Base-by-base conservation (phyloP, 2,113 vertebrate species). In the Tragelaphus strepsiceros region DNA sequence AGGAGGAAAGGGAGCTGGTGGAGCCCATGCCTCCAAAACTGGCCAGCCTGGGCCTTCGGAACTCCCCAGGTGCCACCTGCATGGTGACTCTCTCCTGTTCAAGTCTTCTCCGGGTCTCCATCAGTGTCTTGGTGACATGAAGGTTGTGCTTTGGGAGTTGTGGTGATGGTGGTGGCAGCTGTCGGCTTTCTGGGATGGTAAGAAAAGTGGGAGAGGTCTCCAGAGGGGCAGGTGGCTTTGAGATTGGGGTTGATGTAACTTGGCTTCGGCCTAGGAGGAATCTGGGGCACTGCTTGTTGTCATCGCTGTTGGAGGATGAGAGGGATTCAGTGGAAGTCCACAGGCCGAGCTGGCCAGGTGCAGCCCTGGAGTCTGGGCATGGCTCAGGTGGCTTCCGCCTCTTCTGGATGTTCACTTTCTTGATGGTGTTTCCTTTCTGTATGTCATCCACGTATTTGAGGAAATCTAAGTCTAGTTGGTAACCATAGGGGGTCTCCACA, bases 371-470 rank as follows among this genome's bases (percentile, higher is more conserved):
- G 49, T 97, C 97, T 6, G n/a, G 94, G 0, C 88, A 98, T 56
- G 98, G 97, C 90, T 98, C 99, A 59, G 98, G 32, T 11, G 97
- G 96, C 98, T 99, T 99, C 94, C 99, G 98, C 97, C 99, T 99
- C 98, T 99, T 99, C 97, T 98, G 99, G 98, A 99, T 99, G 82
- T 99, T 99, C 92, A 99, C 97, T 98, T 99, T 99, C 98, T 99
- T 99, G 96, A 99, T 99, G 13, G 99, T 99, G 98, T 99, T 99
- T 91, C 99, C 99, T 98, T 99, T 99, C 97, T 99, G 99, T 92
- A 99, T 99, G 98, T 99, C 99, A 84, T 99, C 99, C 97, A 99
- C 99, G 78, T 99, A 99, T 97, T 99, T 99, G 87, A 99, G 99
- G 98, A 99, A 99, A 98, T 99, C 99, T 98, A 99, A 98, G 98